Conservation (phyloP, 2,797 vertebrate species). For the Lates japonicus region DNA sequence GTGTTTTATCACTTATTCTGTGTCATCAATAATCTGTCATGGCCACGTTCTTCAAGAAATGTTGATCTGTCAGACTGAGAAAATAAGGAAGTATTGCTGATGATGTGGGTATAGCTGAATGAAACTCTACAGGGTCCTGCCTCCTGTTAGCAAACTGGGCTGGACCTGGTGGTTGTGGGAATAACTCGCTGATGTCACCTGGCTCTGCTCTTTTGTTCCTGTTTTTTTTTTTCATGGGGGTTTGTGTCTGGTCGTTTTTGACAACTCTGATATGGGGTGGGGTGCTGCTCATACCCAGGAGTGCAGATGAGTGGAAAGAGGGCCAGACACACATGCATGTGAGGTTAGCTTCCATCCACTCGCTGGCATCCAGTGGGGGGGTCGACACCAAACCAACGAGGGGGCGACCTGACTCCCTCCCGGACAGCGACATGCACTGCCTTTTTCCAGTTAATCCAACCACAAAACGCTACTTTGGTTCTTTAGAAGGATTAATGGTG, state of each 20-base stretch:
- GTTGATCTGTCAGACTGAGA: conserved; percentile 28
- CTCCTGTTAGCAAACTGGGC: conserved; percentile 41
- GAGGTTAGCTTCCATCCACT: conserved; percentile 87
- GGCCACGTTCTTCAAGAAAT: conserved; percentile 36
- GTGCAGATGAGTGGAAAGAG: conserved; percentile 85
- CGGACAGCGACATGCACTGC: conserved; percentile 87
- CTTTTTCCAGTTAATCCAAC: conserved; percentile 84
- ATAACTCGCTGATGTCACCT: conserved; percentile 58
- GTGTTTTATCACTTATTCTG: conserved; percentile 25
- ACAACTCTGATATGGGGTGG: conserved; percentile 74
- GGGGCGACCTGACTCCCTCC: conserved; percentile 80
- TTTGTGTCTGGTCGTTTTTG: conserved; percentile 62
- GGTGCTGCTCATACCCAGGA: conserved; percentile 91
- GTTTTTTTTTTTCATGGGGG: conserved; percentile 43
- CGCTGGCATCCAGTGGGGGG: conserved; percentile 81
- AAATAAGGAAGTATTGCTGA: conserved; percentile 35
- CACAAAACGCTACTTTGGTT: conserved; percentile 80
- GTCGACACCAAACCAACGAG: conserved; percentile 84
- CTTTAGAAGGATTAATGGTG: conserved; percentile 82
- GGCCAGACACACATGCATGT: conserved; percentile 88
- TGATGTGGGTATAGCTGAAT: conserved; percentile 51
- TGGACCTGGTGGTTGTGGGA: conserved; percentile 48
- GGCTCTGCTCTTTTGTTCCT: conserved; percentile 58
- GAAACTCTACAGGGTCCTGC: conserved; percentile 35
- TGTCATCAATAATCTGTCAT: conserved; percentile 36